Percentiles rank a stretch among this genome's conserved stretches.
Conservation (phyloP, 2,888 invertebrate species). For the Romanomermis culicivorax region DNA sequence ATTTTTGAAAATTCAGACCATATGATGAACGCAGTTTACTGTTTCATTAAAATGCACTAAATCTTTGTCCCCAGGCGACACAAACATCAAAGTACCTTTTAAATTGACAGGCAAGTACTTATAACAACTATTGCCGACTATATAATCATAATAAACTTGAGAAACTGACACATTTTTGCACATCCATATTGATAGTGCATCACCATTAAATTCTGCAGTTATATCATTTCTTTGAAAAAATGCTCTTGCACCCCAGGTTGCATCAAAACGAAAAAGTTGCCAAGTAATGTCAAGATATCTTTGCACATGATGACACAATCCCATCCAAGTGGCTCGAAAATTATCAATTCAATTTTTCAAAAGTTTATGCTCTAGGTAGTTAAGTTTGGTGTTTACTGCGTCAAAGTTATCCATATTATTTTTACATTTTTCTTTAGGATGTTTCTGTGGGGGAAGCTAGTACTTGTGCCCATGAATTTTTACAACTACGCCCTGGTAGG, state of each 20-base stretch:
- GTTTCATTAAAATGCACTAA: background rate
- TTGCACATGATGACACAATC: too few species aligned
- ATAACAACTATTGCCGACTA: background rate
- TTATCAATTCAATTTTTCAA: too few species aligned
- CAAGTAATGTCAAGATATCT: too few species aligned
- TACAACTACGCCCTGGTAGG: background rate
- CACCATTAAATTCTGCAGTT: background rate
- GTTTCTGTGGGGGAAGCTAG: too few species aligned
- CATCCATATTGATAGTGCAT: background rate
- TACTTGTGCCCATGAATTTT: background rate
- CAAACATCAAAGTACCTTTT: background rate
- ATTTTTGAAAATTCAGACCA: background rate
- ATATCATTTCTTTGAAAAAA: background rate
- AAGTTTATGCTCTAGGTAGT: too few species aligned
- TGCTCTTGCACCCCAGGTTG: background rate
- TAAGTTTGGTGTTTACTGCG: too few species aligned
- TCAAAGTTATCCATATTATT: too few species aligned
- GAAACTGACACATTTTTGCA: background rate
- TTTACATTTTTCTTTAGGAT: too few species aligned
- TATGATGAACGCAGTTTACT: background rate
- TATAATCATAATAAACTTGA: background rate
- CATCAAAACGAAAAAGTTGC: background rate
- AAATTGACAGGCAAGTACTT: background rate
- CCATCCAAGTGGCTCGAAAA: too few species aligned
- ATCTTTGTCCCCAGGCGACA: background rate